Percentiles rank a stretch among this genome's conserved stretches.
Conservation (phyloP, 2,113 vertebrate species). For the Poeciliopsis turrubarensis region DNA sequence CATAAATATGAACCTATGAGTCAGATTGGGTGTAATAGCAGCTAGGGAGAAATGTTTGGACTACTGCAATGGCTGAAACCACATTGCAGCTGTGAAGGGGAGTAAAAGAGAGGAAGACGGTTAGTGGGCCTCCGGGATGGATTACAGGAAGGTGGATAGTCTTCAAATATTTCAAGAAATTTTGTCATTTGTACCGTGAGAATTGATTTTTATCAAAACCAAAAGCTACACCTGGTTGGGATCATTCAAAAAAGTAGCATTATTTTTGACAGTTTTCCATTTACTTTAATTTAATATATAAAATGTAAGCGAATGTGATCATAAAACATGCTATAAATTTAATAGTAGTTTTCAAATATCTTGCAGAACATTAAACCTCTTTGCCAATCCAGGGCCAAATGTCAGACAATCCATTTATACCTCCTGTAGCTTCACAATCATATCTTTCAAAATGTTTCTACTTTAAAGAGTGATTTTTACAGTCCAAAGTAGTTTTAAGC, state of each 20-base stretch:
- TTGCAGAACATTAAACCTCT: neutral
- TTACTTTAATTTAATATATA: neutral
- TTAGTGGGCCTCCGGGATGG: slow-evolving; percentile 1
- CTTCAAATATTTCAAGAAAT: neutral
- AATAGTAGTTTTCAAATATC: neutral
- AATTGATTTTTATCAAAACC: neutral
- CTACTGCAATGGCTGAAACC: neutral
- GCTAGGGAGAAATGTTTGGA: neutral
- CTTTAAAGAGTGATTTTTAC: neutral
- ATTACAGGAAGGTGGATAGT: neutral
- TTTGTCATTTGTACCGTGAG: neutral
- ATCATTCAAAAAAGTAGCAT: neutral
- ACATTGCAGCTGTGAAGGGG: slow-evolving; percentile 8
- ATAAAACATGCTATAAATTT: neutral
- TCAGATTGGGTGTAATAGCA: neutral
- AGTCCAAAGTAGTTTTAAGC: neutral
- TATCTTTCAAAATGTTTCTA: neutral
- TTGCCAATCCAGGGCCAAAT: neutral
- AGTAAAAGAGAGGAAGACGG: slow-evolving; percentile 5
- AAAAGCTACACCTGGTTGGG: neutral
- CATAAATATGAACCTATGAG: neutral
- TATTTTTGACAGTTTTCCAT: neutral
- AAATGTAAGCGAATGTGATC: neutral
- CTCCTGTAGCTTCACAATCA: neutral
- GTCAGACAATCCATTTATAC: neutral